Evolutionary conservation across 1,140 invertebrate species (phyloP).

Genomic region (fruit fly (Drosophila melanogaster)): Release_6_plus_ISO1_MT NT_033777.3:23846501-23847000

Average conservation of each 20-base stretch:
- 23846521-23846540: constrained; percentile 28
- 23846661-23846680: background rate
- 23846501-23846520: constrained; percentile 13
- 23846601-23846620: constrained; percentile 45
- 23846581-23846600: constrained; percentile 54
- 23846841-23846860: constrained; percentile 5
- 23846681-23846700: background rate
- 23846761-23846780: too few species aligned
- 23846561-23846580: constrained; percentile 71
- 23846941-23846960: background rate
- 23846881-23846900: constrained; percentile 4
- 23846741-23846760: too few species aligned
- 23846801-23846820: background rate
- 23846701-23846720: background rate
- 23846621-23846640: constrained; percentile 17
- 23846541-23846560: constrained; percentile 65
- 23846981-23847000: constrained; percentile 1
- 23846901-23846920: constrained; percentile 14
- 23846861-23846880: background rate
- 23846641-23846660: background rate
- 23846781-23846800: background rate
- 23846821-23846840: background rate
- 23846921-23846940: background rate
- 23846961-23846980: background rate
- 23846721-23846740: rapidly evolving